A percentile compares a stretch with the other conserved stretches of the same genome.
Conservation (phyloP, 2,888 invertebrate genomes). For the Papilio gigon region DNA sequence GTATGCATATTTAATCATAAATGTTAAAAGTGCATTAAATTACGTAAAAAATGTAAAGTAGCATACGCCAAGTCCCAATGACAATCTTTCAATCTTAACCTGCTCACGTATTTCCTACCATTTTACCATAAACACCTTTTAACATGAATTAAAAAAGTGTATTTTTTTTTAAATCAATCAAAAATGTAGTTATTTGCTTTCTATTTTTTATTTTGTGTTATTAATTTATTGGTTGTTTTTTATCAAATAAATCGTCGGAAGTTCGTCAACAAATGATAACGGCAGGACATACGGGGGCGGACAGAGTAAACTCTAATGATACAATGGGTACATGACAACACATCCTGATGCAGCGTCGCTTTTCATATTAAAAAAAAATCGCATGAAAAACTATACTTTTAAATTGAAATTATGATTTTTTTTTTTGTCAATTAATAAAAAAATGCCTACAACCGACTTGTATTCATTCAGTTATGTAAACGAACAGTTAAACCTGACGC, state of each 20-base stretch:
- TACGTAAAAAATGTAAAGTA: neutral
- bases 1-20: too few relatives aligned
- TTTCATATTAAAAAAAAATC: neutral
- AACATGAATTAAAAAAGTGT: too few relatives aligned
- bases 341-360: constrained; percentile 24
- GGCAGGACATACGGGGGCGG: constrained; percentile 23
- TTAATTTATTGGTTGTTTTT: neutral
- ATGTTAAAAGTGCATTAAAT: too few relatives aligned
- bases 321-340: constrained; percentile 43
- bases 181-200: too few relatives aligned
- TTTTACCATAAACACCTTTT: too few relatives aligned
- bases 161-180: too few relatives aligned
- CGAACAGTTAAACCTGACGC: neutral
- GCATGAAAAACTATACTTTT: too few relatives aligned
- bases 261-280: neutral
- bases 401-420: too few relatives aligned
- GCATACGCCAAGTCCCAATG: constrained; percentile 18
- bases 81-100: neutral
- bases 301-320: constrained; percentile 23
- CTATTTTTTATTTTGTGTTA: neutral
- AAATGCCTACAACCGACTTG: too few relatives aligned
- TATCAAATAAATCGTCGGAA: neutral
- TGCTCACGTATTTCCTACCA: constrained; percentile 22
- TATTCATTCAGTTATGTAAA: too few relatives aligned
- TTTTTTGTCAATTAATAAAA: too few relatives aligned